Evolutionary conservation across 92 coral and sea anemone genomes (phyloP).

Genomic region (Heteractis magnifica): DNA sequence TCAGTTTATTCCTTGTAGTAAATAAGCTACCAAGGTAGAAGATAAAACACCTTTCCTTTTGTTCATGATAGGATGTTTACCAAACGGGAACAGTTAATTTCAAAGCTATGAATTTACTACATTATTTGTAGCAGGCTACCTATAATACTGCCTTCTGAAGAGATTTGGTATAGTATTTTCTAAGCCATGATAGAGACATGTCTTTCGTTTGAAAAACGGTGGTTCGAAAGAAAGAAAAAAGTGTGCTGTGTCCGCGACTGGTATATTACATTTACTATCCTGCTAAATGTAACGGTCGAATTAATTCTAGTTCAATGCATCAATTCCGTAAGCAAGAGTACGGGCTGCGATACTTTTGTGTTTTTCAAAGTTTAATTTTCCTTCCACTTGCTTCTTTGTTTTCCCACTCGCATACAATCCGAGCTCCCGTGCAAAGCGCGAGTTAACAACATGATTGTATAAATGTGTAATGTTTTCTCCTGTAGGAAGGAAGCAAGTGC

Average conservation of each 20-base stretch:
- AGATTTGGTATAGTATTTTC: background rate
- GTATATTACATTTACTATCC: no score
- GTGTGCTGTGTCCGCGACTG: no score
- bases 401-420: background rate
- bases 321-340: background rate
- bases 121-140: background rate
- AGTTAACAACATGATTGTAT: background rate
- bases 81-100: background rate
- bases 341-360: background rate
- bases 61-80: background rate
- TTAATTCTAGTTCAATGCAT: background rate
- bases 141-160: background rate
- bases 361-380: background rate
- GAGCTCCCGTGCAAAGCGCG: background rate
- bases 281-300: background rate
- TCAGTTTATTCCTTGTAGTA: constrained; percentile 2
- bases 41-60: constrained; percentile 3
- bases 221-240: background rate
- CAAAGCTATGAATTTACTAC: background rate
- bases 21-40: background rate
- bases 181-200: background rate
- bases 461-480: background rate
- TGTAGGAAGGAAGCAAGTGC: no score
- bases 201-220: background rate
- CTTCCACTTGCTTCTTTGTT: background rate